Evolutionary conservation across 2,113 vertebrate genomes (phyloP), one percentile per base, ranked within the genome.

Genomic region (Xenopus borealis): DNA sequence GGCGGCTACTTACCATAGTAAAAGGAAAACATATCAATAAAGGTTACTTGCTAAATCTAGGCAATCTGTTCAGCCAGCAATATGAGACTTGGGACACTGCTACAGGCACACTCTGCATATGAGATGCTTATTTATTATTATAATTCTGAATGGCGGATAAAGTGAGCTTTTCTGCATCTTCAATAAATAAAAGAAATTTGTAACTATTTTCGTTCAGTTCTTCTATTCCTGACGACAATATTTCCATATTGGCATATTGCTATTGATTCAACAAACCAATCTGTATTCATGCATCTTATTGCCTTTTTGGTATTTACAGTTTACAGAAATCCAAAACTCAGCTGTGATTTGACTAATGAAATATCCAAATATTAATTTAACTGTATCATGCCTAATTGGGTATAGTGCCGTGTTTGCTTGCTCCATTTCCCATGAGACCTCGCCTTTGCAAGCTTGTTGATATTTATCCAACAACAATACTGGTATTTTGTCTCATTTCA

Each of bases 271-370:
- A 61, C 58, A 61, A 23, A 18, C 18, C 58, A 61, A 61, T 61
- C 20, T 61, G 20, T 61, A 23, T 10, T 61, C 19, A 20, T 61
- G 58, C 53, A 55, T 72, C 47, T 55, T 20, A 72, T 30, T 30
- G 19, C 40, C 23, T 44, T n/a, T 55, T 61, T 44, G 57, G 45
- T 67, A 67, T 64, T 66, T 50, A 75, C 30, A 61, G 53, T 53
- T 69, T 69, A 33, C 57, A 62, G 58, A 62, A 44, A 62, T 11
- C 6, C 8, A 17, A 53, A 52, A 50, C 72, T 52, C 47, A 75
- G 50, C 19, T 50, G 57, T 68, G 33, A 44, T 68, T 75, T 62
- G 6, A 40, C 2, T 40, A 40, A 40, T 40, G 33, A 40, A 40
- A 40, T 40, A 40, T 40, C 8, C 5, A 40, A 9, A 40, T 40